Evolutionary conservation across 2,797 vertebrate species (phyloP), one percentile per base, ranked within the genome.

Genomic region (Anolis apletophallus): DNA sequence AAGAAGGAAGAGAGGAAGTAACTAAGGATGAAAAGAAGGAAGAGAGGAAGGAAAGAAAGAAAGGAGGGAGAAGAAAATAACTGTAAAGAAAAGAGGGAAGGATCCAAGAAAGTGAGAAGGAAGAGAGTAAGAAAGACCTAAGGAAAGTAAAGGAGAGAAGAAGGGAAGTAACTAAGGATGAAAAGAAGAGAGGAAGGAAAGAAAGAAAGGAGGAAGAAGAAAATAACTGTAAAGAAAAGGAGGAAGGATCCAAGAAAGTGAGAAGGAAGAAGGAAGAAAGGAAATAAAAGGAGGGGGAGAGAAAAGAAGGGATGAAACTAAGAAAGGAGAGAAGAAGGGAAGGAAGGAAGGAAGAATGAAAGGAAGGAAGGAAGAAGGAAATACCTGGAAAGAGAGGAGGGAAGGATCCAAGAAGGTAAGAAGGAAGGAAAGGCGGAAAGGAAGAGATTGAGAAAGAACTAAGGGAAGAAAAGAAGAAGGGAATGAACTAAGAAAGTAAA

Each of bases 121-220:
- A 29, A 40, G 1, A 14, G 29, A 32, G 6, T 0, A 12, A 26
- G 21, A 4, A 23, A 23, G 21, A 11, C 11, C 11, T 23, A 11
- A 5, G 46, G 0, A 40, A 74, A 2, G 10, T 10, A 23, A 36
- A 23, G 19, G 1, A 52, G 21, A 4, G 5, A 1, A 1, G 23
- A 10, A 4, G 3, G 3, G 3, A 3, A 1, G 11, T 0, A 19
- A 26, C 9, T 3, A 36, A 9, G 34, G 23, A 11, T n/a, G n/a
- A n/a, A n/a, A n/a, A n/a, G n/a, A 36, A 23, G 21, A 16, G 23
- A 40, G 3, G 34, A 36, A 34, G 34, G 12, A 8, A n/a, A 69
- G 16, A 32, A 5, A 32, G 1, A 1, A 32, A 29, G 7, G 1
- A 16, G 36, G 12, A 34, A 26, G 1, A 67, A 29, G 4, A 11